These are phyloP conservation scores for Pelochelys cantorii DNA, from an alignment of 2,797 vertebrate species.

Conservation along the genomic window DNA sequence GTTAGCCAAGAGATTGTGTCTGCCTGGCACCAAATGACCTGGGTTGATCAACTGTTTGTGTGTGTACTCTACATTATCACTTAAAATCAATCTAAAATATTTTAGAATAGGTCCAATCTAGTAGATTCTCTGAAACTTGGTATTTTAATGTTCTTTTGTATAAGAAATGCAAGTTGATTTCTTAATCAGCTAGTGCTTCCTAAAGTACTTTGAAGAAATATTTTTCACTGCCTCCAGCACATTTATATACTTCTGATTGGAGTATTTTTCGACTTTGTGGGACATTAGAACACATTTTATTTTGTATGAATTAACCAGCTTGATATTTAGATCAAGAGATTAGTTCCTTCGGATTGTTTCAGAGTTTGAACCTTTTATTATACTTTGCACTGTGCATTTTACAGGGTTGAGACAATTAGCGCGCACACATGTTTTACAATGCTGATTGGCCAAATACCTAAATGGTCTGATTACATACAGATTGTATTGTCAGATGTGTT, in stretches of 20 bases:
- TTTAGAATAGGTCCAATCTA: neutral
- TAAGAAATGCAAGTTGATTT: neutral
- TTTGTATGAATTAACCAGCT: constrained; percentile 68
- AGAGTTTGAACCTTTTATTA: constrained; percentile 64
- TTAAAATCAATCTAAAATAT: neutral
- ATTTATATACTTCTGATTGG: constrained; percentile 8
- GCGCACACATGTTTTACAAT: constrained; percentile 53
- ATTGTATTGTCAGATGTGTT: constrained; percentile 43
- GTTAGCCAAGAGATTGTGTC: neutral
- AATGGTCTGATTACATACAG: constrained; percentile 30
- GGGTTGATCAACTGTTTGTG: constrained; percentile 39
- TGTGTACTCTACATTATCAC: neutral
- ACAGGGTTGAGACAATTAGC: constrained; percentile 54
- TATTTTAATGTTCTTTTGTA: neutral
- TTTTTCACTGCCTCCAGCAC: neutral
- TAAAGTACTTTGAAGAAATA: neutral
- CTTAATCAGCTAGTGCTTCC: neutral
- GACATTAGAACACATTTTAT: neutral
- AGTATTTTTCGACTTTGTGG: neutral
- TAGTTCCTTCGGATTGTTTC: constrained; percentile 59
- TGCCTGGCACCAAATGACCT: neutral
- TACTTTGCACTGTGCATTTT: constrained; percentile 37
- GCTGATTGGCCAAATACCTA: constrained; percentile 47
- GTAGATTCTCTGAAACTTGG: neutral
- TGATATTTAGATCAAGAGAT: constrained; percentile 34